Evolutionary conservation across 2,113 vertebrate genomes (phyloP).

Genomic region (Thamnaconus septentrionalis): DNA sequence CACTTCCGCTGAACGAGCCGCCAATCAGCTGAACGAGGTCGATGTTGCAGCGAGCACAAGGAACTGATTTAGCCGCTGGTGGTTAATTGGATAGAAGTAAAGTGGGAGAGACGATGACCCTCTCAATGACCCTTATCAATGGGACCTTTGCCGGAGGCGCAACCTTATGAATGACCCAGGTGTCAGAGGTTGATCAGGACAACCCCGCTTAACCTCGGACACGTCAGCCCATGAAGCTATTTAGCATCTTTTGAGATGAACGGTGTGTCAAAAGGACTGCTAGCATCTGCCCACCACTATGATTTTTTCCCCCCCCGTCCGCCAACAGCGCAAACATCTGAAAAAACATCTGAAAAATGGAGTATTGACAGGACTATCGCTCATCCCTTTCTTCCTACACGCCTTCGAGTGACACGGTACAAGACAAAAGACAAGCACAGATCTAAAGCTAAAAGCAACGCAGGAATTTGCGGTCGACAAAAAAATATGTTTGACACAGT

Average conservation of each 20-base stretch:
- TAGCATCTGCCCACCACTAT: constrained; percentile 57
- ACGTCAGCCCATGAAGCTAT: constrained; percentile 63
- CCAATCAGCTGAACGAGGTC: too few species aligned
- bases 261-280: constrained; percentile 47
- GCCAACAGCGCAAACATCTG: too few species aligned
- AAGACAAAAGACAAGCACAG: too few species aligned
- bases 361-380: too few species aligned
- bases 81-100: constrained; percentile 64
- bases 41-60: constrained; percentile 48
- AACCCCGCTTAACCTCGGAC: constrained; percentile 70
- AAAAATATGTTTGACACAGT: too few species aligned
- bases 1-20: too few species aligned
- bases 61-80: constrained; percentile 54
- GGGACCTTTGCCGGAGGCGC: constrained; percentile 53
- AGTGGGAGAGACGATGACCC: constrained; percentile 60
- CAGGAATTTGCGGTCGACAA: too few species aligned
- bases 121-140: constrained; percentile 65
- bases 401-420: too few species aligned
- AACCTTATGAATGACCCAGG: constrained; percentile 67
- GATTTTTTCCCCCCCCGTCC: background rate
- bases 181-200: constrained; percentile 76
- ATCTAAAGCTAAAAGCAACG: too few species aligned
- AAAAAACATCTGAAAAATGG: too few species aligned
- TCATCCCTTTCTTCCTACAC: too few species aligned
- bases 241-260: constrained; percentile 68